Conservation (phyloP, 92 coral and sea anemone genomes). For the Muricea muricata region DNA sequence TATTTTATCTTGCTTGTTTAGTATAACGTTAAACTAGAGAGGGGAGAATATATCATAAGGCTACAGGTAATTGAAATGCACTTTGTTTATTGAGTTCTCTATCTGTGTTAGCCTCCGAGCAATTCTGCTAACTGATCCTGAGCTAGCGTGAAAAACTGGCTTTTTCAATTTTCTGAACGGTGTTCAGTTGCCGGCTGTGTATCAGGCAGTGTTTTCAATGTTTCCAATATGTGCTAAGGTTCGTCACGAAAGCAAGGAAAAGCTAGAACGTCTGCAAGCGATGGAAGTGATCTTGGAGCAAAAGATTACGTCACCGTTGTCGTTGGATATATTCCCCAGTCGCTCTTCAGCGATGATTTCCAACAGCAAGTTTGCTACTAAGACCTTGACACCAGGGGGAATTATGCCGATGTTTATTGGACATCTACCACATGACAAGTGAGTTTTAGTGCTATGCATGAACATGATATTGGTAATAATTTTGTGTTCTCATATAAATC, state of each 20-base stretch:
- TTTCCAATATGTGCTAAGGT: conserved; percentile 78
- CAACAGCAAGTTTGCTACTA: conserved; percentile 72
- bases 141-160: no score
- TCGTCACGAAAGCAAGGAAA: conserved; percentile 96
- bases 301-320: conserved; percentile 76
- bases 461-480: no score
- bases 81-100: not conserved
- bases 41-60: conserved; percentile 84
- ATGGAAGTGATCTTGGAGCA: conserved; percentile 83
- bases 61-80: conserved; percentile 71
- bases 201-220: not conserved
- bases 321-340: conserved; percentile 83
- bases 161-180: no score
- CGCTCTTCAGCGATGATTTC: conserved; percentile 87
- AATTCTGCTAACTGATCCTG: no score
- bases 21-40: conserved; percentile 90
- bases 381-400: conserved; percentile 66
- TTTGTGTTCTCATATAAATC: no score
- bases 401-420: conserved; percentile 78
- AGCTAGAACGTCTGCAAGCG: conserved; percentile 83
- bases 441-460: conserved; percentile 33
- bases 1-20: conserved; percentile 37
- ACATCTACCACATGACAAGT: conserved; percentile 93
- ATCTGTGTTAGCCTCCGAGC: no score
- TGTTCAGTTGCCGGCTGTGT: no score